These are phyloP conservation scores for Ispidina picta DNA, from an alignment of 2,797 vertebrate species.

Conservation along the genomic window DNA sequence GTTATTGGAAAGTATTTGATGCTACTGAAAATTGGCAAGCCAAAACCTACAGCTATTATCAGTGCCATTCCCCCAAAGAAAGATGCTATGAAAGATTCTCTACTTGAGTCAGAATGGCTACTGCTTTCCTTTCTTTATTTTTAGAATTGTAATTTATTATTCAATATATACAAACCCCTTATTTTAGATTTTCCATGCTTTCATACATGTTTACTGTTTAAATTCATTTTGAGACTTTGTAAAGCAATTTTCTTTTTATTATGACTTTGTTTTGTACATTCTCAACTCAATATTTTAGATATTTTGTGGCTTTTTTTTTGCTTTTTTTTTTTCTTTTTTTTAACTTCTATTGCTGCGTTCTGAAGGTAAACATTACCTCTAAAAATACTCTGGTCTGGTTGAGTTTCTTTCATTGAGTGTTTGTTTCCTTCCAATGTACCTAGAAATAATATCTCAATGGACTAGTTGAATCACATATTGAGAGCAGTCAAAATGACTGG, in stretches of 20 bases:
- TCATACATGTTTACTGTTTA: constrained; percentile 59
- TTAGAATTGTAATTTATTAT: constrained; percentile 75
- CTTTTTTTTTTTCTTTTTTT: constrained; percentile 8
- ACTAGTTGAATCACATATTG: background rate
- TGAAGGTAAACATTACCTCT: constrained; percentile 68
- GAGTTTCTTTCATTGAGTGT: background rate
- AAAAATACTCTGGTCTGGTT: constrained; percentile 27
- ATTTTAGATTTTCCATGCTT: constrained; percentile 63
- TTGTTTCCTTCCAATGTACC: background rate
- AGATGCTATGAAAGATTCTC: background rate
- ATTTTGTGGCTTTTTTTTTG: constrained; percentile 46
- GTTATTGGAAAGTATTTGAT: background rate
- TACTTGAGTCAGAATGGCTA: constrained; percentile 25
- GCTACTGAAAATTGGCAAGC: background rate
- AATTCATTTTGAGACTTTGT: constrained; percentile 56
- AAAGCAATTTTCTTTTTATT: constrained; percentile 69
- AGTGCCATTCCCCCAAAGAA: background rate
- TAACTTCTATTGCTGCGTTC: constrained; percentile 62
- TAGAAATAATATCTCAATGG: background rate
- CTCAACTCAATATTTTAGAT: constrained; percentile 63
- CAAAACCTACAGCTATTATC: background rate
- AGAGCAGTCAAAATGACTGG: background rate
- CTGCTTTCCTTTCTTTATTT: constrained; percentile 50
- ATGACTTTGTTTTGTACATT: constrained; percentile 74
- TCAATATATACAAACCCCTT: constrained; percentile 24